A percentile compares a stretch with the other conserved stretches of the same genome.
phyloP scores from a whole-genome alignment of 2,113 vertebrate species.

The Bungarus multicinctus region DNA sequence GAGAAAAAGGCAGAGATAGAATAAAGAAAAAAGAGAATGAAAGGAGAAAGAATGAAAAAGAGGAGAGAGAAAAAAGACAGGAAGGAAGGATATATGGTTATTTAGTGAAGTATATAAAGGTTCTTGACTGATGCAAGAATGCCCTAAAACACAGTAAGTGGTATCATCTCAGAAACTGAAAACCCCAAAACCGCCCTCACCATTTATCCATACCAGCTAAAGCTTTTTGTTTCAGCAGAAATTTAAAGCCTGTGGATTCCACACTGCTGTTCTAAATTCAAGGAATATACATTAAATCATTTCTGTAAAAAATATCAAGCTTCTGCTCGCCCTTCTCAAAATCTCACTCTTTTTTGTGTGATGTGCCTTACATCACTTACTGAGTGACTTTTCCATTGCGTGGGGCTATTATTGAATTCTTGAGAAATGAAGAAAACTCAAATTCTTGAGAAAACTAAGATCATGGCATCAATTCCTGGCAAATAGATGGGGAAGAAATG shows the following conservation, averaged over 20 bases:
- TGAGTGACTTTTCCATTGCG: not conserved
- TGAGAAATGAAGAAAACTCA: not conserved
- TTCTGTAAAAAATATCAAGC: not conserved
- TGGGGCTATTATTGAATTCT: not conserved
- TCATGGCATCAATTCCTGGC: too few relatives aligned
- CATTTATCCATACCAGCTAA: not conserved
- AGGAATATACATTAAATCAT: not conserved
- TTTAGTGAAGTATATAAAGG: not conserved
- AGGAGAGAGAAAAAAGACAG: too few relatives aligned
- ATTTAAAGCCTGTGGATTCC: not conserved
- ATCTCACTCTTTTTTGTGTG: not conserved
- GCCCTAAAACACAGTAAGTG: not conserved
- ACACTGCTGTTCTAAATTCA: not conserved
- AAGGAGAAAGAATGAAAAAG: too few relatives aligned
- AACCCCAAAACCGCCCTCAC: not conserved
- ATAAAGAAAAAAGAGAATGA: too few relatives aligned
- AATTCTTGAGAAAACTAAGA: too few relatives aligned
- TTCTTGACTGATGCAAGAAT: not conserved
- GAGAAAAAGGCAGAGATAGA: too few relatives aligned
- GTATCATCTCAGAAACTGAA: not conserved
- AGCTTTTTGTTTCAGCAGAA: not conserved
- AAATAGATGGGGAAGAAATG: too few relatives aligned
- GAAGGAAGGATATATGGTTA: not conserved
- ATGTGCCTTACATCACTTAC: not conserved
- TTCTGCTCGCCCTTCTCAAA: not conserved